Evolutionary conservation across 1,140 invertebrate genomes (phyloP), one percentile per base, ranked within the genome.

Genomic region (Drosophila pandora): DNA sequence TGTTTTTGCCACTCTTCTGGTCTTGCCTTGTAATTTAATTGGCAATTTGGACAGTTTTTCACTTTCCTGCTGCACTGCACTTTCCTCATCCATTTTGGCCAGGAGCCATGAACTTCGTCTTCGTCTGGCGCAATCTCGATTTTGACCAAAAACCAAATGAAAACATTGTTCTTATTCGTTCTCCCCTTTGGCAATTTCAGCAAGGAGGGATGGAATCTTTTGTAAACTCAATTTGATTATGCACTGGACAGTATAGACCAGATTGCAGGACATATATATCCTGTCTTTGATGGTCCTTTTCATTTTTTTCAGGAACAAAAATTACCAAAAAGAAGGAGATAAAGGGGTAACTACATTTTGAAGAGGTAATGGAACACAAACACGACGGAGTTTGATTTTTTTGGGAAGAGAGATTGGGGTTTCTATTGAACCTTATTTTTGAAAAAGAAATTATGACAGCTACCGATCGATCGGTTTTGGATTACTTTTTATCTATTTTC

Each of bases 41-140:
- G 80, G 61, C 80, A 84, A 83, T 83, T 84, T 79, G 62, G 50
- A 63, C 65, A 65, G 69, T 72, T 79, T 84, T 84, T 83, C 80
- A 83, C 80, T 79, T 79, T 83, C 81, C 67, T 45, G 21, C 52
- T 41, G 21, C 34, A 37, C 43, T 47, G 43, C 80, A 83, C 80
- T 79, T 79, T 83, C 81, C 67, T 48, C 23, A 37, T 47, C 25
- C 47, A 6, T 21, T 48, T 73, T 65, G 49, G 61, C 69, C 12
- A 37, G 17, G 3, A 68, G 67, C 53, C 72, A 75, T 76, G 72
- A 76, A 76, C 72, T 76, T 70, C 55, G 54, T 45, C 47, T 52
- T 32, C 53, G 64, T 68, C 60, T 68, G 50, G 45, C 23, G 53
- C 58, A 74, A 64, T 62, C 57, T 64, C 59, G 53, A 49, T 62